Percentiles rank a stretch among this genome's conserved stretches.
These are phyloP conservation scores for Uloborus plumipes DNA, from an alignment of 2,888 invertebrate species.

Conservation along the genomic window DNA sequence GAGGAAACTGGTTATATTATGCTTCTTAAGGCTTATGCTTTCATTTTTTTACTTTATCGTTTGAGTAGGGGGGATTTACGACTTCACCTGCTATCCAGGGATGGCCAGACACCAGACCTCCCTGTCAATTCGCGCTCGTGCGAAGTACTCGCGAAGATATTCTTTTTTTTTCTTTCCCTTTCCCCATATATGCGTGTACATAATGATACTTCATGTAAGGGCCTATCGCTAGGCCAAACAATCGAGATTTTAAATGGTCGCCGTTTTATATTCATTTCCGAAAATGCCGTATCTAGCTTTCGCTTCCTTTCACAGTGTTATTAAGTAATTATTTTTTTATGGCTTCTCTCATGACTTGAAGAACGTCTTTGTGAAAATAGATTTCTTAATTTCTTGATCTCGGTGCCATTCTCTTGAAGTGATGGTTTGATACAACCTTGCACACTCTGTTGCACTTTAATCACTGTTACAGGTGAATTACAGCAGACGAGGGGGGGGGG, in stretches of 20 bases:
- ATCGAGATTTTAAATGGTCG: slow-evolving; percentile 26
- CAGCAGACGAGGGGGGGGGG: too few relatives aligned
- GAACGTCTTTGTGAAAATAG: too few relatives aligned
- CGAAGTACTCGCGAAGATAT: not conserved
- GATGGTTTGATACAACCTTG: too few relatives aligned
- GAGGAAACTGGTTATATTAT: slow-evolving; percentile 57
- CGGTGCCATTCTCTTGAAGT: not conserved
- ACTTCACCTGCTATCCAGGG: slow-evolving; percentile 29
- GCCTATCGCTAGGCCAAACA: slow-evolving; percentile 47
- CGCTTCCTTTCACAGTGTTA: slow-evolving; percentile 37
- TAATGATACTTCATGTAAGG: slow-evolving; percentile 50
- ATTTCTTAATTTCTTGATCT: not conserved
- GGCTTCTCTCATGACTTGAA: slow-evolving; percentile 9
- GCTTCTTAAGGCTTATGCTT: slow-evolving; percentile 17
- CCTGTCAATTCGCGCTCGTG: slow-evolving; percentile 11
- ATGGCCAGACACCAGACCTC: slow-evolving; percentile 31
- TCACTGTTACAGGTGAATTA: too few relatives aligned
- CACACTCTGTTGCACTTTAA: too few relatives aligned
- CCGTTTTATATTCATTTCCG: slow-evolving; percentile 25
- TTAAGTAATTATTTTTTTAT: slow-evolving; percentile 60
- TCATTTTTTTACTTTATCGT: slow-evolving; percentile 24
- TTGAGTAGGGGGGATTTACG: slow-evolving; percentile 6
- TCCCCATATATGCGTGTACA: slow-evolving; percentile 26
- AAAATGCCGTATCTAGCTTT: not conserved
- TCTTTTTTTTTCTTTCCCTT: slow-evolving; percentile 10